These are phyloP conservation scores for Loris lydekkerianus DNA, from an alignment of 2,797 vertebrate genomes.

Conservation along the genomic window DNA sequence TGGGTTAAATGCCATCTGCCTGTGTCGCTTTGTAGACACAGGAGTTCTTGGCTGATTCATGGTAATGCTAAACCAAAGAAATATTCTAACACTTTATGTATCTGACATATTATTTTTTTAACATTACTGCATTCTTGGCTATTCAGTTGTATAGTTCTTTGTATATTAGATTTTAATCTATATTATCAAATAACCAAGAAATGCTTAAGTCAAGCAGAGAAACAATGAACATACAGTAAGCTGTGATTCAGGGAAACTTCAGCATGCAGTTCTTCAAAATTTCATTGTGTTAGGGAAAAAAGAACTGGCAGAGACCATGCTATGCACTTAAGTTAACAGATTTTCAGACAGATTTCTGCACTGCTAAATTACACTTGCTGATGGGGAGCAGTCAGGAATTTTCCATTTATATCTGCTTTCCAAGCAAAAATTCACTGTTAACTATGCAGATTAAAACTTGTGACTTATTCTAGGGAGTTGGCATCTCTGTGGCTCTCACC, in stretches of 20 bases:
- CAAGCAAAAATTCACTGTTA: conserved; percentile 21
- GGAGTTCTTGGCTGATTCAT: background rate
- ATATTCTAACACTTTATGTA: background rate
- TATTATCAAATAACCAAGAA: conserved; percentile 23
- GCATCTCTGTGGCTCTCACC: background rate
- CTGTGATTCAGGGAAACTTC: background rate
- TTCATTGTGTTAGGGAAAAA: background rate
- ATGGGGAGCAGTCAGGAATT: conserved; percentile 13
- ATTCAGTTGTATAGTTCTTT: background rate
- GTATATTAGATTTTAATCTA: conserved; percentile 1
- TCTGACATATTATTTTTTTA: background rate
- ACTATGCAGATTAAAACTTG: background rate
- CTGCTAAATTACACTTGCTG: background rate
- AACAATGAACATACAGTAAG: background rate
- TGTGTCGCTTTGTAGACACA: background rate
- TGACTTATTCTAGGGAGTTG: background rate
- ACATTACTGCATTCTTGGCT: background rate
- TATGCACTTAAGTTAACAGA: background rate
- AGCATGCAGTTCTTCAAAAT: background rate
- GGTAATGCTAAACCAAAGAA: background rate
- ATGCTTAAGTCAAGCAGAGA: background rate
- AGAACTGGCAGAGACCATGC: background rate
- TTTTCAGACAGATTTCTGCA: conserved; percentile 8
- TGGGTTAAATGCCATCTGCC: background rate
- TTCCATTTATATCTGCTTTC: conserved; percentile 57